Base-by-base conservation (phyloP, 1,140 invertebrate genomes). In the Drosophila kanapiae region DNA sequence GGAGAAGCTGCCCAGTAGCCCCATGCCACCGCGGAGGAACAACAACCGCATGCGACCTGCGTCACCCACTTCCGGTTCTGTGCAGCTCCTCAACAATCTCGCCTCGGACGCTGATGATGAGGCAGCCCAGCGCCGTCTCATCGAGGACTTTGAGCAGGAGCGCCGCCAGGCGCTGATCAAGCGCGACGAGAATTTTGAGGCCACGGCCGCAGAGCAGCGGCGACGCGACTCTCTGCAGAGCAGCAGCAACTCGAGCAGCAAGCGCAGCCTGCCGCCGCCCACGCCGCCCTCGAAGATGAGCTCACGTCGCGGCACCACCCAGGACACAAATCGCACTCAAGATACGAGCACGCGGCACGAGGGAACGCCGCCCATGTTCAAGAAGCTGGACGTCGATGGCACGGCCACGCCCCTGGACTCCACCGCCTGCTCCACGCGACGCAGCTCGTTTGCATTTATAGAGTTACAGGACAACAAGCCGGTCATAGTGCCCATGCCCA, bases 381-480 rank as follows among this genome's bases (percentile, higher is more conserved):
- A 92, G 51, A 91, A 88, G 49, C 37, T 92, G 13, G 83, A 88
- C 35, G 35, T 92, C 35, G 71, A 86, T 8, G 71, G 78, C 29
- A 60, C 40, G 10, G 78, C 38, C 10, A 70, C 78, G 14, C 69
- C 77, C 1, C 13, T 78, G 47, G 77, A 88, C 27, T 80, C 83
- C 35, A 84, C 86, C 5, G 59, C 78, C n/a, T 78, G 69, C 14
- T 92, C 84, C 18, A 87, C 91, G 38, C 75, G 91, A 11, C 87
- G 91, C 58, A 92, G 91, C 59, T 92, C 91, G 45, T 92, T 92
- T 86, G 91, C 91, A 92, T 92, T 92, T 92, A 92, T 92, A 62
- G 91, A 92, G 74, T 64, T 92, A 65, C 83, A 82, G 63, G 80
- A 90, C 48, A 92, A 88, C 45, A 88, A 91, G 49, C 87, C 91